Evolutionary conservation across 1,140 invertebrate genomes (phyloP).

Genomic region (Ips typographus): DNA sequence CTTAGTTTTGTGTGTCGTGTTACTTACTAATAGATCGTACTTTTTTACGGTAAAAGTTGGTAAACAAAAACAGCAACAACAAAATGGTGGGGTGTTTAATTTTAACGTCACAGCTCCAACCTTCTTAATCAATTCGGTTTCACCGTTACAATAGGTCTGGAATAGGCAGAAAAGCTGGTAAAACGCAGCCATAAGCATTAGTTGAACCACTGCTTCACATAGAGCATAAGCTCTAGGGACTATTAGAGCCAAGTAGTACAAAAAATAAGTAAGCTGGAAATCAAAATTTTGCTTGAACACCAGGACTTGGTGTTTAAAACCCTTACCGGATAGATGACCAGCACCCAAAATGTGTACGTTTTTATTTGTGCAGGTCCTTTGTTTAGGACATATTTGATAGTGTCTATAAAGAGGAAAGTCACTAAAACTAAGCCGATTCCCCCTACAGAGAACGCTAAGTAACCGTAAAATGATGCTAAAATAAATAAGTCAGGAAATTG

Average conservation of each 20-base stretch:
- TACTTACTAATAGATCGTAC: too few species aligned
- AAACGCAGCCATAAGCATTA: conserved; percentile 62
- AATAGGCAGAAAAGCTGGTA: conserved; percentile 64
- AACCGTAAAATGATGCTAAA: too few species aligned
- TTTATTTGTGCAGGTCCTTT: conserved; percentile 56
- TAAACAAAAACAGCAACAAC: conserved; percentile 61
- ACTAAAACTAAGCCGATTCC: too few species aligned
- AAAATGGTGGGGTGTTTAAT: conserved; percentile 61
- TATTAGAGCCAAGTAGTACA: conserved; percentile 58
- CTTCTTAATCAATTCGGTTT: conserved; percentile 58
- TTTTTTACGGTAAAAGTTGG: conserved; percentile 55
- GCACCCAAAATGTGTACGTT: conserved; percentile 58
- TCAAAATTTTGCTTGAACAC: too few species aligned
- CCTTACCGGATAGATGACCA: conserved; percentile 64
- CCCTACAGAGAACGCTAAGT: too few species aligned
- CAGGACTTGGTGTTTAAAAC: too few species aligned
- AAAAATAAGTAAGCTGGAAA: conserved; percentile 58
- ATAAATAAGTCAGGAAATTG: too few species aligned
- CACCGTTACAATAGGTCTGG: conserved; percentile 62
- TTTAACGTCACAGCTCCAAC: conserved; percentile 55
- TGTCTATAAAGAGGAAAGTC: too few species aligned
- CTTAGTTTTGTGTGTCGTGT: too few species aligned
- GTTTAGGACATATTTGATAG: conserved; percentile 51
- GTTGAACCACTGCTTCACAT: conserved; percentile 63
- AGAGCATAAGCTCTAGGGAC: conserved; percentile 61